These are phyloP conservation scores for Epizoanthus illoricatus DNA, from an alignment of 92 coral and sea anemone species.

Conservation along the genomic window DNA sequence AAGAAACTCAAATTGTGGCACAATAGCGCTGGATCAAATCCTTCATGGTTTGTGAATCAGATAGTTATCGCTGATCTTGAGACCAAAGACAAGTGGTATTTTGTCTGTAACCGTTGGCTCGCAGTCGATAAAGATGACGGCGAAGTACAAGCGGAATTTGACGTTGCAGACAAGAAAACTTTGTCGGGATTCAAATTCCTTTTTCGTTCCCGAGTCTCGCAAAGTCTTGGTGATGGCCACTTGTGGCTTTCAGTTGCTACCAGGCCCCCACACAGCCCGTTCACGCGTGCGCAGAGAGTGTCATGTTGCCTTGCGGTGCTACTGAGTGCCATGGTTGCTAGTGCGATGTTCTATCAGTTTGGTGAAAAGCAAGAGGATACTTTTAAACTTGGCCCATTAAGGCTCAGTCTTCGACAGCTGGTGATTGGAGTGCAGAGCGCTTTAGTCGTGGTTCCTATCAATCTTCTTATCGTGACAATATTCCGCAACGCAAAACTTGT, in stretches of 20 bases:
- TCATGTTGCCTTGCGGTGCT: slow-evolving; percentile 88
- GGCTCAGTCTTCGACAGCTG: slow-evolving; percentile 78
- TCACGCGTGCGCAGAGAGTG: slow-evolving; percentile 89
- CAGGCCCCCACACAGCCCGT: slow-evolving; percentile 92
- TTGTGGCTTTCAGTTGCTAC: slow-evolving; percentile 91
- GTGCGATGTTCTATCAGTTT: slow-evolving; percentile 96
- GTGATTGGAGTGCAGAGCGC: slow-evolving; percentile 85
- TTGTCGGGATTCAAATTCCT: slow-evolving; percentile 76
- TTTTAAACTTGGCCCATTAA: slow-evolving; percentile 74
- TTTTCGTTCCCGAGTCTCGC: slow-evolving; percentile 73
- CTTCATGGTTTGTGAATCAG: slow-evolving; percentile 82
- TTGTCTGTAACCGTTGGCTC: slow-evolving; percentile 87
- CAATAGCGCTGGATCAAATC: slow-evolving; percentile 77
- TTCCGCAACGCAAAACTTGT: slow-evolving; percentile 74
- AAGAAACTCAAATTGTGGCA: slow-evolving; percentile 79
- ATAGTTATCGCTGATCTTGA: slow-evolving; percentile 64
- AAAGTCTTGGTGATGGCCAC: slow-evolving; percentile 85
- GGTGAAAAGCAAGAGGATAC: slow-evolving; percentile 69
- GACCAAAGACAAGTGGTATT: slow-evolving; percentile 67
- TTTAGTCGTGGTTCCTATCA: slow-evolving; percentile 79
- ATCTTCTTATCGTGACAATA: slow-evolving; percentile 74
- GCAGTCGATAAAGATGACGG: slow-evolving; percentile 92
- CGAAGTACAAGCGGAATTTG: slow-evolving; percentile 64
- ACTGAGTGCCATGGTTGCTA: slow-evolving; percentile 87
- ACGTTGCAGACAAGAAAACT: slow-evolving; percentile 68